These are phyloP conservation scores for Enteromius mattozi DNA, from an alignment of 2,797 vertebrate genomes.

Conservation along the genomic window DNA sequence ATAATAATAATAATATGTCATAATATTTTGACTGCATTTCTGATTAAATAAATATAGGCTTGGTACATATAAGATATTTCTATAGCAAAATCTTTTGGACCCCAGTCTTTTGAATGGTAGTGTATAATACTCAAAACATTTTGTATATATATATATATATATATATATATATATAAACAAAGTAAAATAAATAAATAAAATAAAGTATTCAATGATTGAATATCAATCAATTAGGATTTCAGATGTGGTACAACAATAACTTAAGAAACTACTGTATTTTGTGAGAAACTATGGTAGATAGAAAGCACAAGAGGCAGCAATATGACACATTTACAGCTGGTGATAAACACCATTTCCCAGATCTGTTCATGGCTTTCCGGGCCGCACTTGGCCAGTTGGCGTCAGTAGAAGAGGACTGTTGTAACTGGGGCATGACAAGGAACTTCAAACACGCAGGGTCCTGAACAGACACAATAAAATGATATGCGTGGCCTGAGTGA, in stretches of 20 bases:
- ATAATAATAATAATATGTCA: background rate
- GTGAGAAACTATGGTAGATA: background rate
- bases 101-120: background rate
- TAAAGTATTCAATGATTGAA: background rate
- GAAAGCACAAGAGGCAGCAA: slow-evolving; percentile 21
- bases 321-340: slow-evolving; percentile 28
- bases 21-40: background rate
- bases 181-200: background rate
- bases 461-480: slow-evolving; percentile 65
- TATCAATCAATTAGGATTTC: background rate
- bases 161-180: too few relatives aligned
- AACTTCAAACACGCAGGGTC: slow-evolving; percentile 59
- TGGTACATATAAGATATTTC: background rate
- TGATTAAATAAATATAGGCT: background rate
- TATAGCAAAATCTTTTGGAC: background rate
- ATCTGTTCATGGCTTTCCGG: slow-evolving; percentile 28
- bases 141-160: background rate
- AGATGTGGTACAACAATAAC: background rate
- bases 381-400: slow-evolving; percentile 38
- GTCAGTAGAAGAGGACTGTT: slow-evolving; percentile 36
- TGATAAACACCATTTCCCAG: slow-evolving; percentile 12
- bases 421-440: slow-evolving; percentile 35
- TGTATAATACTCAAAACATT: background rate
- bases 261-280: background rate
- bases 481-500: slow-evolving; percentile 56